A percentile compares a stretch with the other conserved stretches of the same genome.
Conservation (phyloP, 2,113 vertebrate genomes). For the Astur gentilis region DNA sequence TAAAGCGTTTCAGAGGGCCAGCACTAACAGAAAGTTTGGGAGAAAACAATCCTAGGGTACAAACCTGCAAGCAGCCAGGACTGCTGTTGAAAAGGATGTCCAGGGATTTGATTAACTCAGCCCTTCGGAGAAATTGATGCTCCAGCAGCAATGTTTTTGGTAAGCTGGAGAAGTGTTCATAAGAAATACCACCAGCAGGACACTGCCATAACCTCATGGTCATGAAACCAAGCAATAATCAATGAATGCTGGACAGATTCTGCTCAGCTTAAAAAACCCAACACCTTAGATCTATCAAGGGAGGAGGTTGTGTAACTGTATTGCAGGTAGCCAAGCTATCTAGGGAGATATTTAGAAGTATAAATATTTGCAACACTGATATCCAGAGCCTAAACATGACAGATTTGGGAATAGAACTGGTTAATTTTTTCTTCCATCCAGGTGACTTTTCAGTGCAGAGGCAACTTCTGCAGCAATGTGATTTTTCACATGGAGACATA, state of each 20-base stretch:
- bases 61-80: background rate
- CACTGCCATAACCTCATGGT: background rate
- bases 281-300: too few species aligned
- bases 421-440: background rate
- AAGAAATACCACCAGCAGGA: background rate
- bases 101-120: background rate
- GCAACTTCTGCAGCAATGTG: background rate
- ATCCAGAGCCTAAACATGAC: background rate
- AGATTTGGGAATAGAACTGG: background rate
- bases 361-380: background rate
- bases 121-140: background rate
- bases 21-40: background rate
- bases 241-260: background rate
- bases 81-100: background rate
- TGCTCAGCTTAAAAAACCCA: background rate
- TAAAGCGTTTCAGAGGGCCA: background rate
- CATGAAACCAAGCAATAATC: background rate
- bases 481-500: background rate
- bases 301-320: background rate
- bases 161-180: background rate
- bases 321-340: background rate
- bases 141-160: background rate
- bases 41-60: background rate
- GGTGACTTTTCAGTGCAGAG: background rate
- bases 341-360: background rate